Percentiles rank a stretch among this genome's conserved stretches.
phyloP scores from a whole-genome alignment of 2,113 vertebrate species.

The Epinephelus cyanopodus region DNA sequence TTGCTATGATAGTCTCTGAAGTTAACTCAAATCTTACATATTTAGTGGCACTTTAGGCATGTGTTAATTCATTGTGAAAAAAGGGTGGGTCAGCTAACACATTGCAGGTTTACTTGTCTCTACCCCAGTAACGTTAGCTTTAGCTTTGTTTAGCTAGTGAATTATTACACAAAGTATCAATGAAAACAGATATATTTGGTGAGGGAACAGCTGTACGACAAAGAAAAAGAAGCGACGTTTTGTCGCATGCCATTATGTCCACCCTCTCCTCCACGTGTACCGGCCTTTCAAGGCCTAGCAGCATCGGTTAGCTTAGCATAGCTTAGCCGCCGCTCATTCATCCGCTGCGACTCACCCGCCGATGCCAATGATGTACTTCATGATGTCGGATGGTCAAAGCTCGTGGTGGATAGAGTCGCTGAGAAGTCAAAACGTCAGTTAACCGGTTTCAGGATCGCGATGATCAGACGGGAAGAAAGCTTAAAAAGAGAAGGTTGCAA shows the following conservation, averaged over 20 bases:
- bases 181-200: fast-evolving
- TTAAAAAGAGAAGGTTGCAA: conserved; percentile 82
- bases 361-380: conserved; percentile 94
- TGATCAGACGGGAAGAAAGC: conserved; percentile 82
- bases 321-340: conserved; percentile 42
- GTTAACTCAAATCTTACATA: not conserved
- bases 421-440: conserved; percentile 55
- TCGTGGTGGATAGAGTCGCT: not conserved
- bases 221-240: not conserved
- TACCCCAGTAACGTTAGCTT: not conserved
- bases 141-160: not conserved
- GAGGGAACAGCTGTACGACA: fast-evolving
- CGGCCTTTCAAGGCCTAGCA: conserved; percentile 38
- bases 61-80: too few relatives aligned
- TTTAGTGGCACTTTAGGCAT: not conserved
- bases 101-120: not conserved
- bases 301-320: conserved; percentile 24
- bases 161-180: not conserved
- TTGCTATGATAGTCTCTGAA: fast-evolving
- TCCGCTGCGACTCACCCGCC: conserved; percentile 89
- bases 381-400: conserved; percentile 60
- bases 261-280: conserved; percentile 58
- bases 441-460: conserved; percentile 41
- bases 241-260: conserved; percentile 7
- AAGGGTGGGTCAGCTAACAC: not conserved